Percentiles rank a stretch among this genome's conserved stretches.
Conservation (phyloP, 2,797 vertebrate genomes). For the Moxostoma hubbsi region DNA sequence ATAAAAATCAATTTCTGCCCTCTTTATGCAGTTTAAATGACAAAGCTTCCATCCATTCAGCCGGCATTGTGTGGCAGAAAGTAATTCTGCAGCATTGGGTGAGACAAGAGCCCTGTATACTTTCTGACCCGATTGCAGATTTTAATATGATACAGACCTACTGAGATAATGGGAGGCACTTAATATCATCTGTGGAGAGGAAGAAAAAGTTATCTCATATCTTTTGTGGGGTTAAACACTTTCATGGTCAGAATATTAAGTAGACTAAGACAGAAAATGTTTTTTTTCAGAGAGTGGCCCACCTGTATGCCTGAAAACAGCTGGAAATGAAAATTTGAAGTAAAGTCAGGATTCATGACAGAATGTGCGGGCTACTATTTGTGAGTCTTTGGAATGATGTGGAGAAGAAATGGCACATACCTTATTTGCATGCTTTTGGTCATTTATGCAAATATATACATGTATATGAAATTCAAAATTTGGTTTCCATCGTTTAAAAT, state of each 20-base stretch:
- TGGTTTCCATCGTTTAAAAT: neutral
- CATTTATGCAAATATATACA: neutral
- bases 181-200: constrained; percentile 91
- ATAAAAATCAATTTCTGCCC: constrained; percentile 99
- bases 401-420: neutral
- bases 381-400: neutral
- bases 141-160: constrained; percentile 99
- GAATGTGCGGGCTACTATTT: neutral
- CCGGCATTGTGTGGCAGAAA: constrained; percentile 95
- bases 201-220: constrained; percentile 98
- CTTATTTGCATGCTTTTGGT: neutral
- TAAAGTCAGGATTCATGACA: constrained; percentile 29
- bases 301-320: constrained; percentile 36
- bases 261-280: constrained; percentile 61
- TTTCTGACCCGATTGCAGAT: constrained; percentile 98
- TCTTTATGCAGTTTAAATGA: constrained; percentile 99
- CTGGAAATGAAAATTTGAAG: constrained; percentile 38
- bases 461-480: neutral
- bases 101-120: constrained; percentile 91
- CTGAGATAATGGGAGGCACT: constrained; percentile 99
- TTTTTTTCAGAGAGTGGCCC: constrained; percentile 60
- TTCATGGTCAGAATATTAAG: constrained; percentile 93
- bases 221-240: constrained; percentile 94
- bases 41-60: constrained; percentile 98
- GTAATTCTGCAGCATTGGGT: constrained; percentile 95